Base-by-base conservation (phyloP, 2,797 vertebrate species). In the Labroides dimidiatus region DNA sequence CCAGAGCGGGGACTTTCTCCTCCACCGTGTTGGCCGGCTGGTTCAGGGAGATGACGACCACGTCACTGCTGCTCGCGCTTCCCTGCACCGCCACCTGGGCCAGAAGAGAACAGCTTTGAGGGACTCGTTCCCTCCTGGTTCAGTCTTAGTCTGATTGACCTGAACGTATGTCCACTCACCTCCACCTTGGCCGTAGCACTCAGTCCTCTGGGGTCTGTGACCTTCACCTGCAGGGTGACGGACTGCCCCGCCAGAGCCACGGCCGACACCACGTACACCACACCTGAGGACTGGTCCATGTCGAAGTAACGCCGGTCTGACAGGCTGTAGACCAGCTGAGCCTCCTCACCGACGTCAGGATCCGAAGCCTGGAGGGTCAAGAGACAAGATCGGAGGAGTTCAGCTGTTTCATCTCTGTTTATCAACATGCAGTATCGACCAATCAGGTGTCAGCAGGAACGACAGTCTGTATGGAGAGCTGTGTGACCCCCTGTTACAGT, bases 181-280 rank as follows among this genome's bases (percentile, higher is more conserved):
- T 76, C 42, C 48, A 95, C 85, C 30, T 4, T 57, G 51, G 90
- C 53, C 19, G 1, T 73, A 15, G 86, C 87, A 1, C 41, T 48
- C 15, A 94, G 85, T 6, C 86, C 86, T 8, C 42, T 4, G 33
- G 75, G 68, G 73, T 95, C 95, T 17, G 84, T 77, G 58, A 80
- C 95, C 75, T 89, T 90, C 42, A 93, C 89, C 43, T 84, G 9
- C 52, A 93, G 10, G 0, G 13, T 1, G 0, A 23, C 10, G 39
- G 45, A 61, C 10, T 30, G 44, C 37, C 84, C 90, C 12, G 48
- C 14, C 58, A 87, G 78, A 37, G 30, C 82, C 63, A 62, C 55
- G 5, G 83, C 68, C 16, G 92, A 93, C 41, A 93, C 81, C 58
- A 93, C 91, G 14, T 85, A 94, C 53, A 96, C 72, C 82, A 90